Conservation (phyloP, 2,888 invertebrate species). For the Choristoneura rosaceana region DNA sequence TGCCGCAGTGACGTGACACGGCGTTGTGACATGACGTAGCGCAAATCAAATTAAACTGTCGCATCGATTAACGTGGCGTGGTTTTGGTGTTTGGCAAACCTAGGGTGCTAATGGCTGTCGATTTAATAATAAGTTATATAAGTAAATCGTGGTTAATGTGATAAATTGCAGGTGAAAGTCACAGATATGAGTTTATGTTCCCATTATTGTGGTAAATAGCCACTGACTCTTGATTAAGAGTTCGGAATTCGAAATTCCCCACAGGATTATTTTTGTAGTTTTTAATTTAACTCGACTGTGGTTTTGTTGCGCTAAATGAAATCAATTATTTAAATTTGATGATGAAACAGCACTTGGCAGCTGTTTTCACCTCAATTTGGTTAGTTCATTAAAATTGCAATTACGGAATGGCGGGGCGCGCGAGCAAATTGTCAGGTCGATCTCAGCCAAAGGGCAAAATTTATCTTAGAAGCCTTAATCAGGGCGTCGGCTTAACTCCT, state of each 20-base stretch:
- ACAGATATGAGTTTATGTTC: background rate
- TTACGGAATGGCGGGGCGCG: slow-evolving; percentile 26
- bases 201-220: background rate
- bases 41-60: slow-evolving; percentile 12
- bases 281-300: background rate
- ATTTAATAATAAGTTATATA: background rate
- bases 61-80: slow-evolving; percentile 5
- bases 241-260: too few species aligned
- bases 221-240: too few species aligned
- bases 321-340: slow-evolving; percentile 31
- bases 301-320: slow-evolving; percentile 10
- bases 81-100: slow-evolving; percentile 1
- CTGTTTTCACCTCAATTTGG: slow-evolving; percentile 36
- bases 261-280: background rate
- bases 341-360: slow-evolving; percentile 21
- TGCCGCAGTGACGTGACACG: slow-evolving; percentile 1
- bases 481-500: slow-evolving; percentile 39
- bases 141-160: background rate
- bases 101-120: slow-evolving; percentile 4
- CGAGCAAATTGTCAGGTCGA: slow-evolving; percentile 37
- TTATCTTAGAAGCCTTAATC: slow-evolving; percentile 40
- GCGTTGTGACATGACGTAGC: background rate
- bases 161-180: background rate
- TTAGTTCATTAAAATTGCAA: slow-evolving; percentile 40
- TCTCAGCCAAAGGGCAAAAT: slow-evolving; percentile 40